Evolutionary conservation across 1,140 invertebrate genomes (phyloP).

Genomic region (Lycorma delicatula): DNA sequence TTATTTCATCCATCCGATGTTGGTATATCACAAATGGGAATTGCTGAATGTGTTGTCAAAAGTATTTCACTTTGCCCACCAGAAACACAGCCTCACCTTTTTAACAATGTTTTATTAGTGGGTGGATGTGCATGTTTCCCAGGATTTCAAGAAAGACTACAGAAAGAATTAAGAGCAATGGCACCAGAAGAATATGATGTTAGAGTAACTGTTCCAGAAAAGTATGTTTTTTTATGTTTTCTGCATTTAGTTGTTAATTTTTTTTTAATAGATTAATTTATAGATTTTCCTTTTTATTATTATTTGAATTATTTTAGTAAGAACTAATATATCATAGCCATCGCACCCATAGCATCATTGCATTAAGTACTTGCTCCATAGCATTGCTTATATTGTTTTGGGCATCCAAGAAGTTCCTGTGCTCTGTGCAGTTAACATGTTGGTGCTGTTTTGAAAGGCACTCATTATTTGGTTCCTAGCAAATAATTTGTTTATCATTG

Average conservation of each 20-base stretch:
- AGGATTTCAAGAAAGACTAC: conserved; percentile 74
- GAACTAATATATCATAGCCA: no score
- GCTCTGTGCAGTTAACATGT: no score
- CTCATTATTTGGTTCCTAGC: no score
- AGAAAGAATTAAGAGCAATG: conserved; percentile 67
- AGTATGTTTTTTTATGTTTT: conserved; percentile 39
- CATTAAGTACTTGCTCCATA: no score
- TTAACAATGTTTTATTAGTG: conserved; percentile 81
- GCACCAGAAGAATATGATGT: conserved; percentile 69
- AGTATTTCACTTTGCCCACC: conserved; percentile 62
- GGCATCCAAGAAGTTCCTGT: no score
- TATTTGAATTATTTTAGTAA: no score
- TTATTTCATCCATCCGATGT: conserved; percentile 93
- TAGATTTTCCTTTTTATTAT: no score
- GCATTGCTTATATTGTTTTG: no score
- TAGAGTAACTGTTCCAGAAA: conserved; percentile 57
- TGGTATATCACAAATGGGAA: conserved; percentile 89
- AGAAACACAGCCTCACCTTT: conserved; percentile 70
- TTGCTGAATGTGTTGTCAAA: conserved; percentile 79
- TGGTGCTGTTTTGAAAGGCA: no score
- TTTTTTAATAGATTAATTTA: no score
- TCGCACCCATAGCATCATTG: no score
- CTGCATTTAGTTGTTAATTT: neutral
- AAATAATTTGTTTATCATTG: no score
- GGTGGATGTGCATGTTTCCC: conserved; percentile 83